Evolutionary conservation across 2,797 vertebrate species (phyloP).

Genomic region (Tauraco hartlaubi): DNA sequence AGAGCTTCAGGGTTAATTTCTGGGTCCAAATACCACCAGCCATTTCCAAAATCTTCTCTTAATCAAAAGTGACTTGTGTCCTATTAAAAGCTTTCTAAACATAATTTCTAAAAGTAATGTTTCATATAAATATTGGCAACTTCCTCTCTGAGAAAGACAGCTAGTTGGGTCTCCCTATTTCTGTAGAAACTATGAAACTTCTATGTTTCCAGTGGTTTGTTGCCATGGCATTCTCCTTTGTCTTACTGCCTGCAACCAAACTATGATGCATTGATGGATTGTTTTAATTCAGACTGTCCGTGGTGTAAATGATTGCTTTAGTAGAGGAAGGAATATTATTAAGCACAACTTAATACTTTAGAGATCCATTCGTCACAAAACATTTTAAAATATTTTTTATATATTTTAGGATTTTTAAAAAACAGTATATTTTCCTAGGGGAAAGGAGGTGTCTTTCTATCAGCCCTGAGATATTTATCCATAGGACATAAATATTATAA

Average conservation of each 20-base stretch:
- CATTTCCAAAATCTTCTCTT: not conserved
- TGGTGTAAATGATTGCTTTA: slow-evolving; percentile 44
- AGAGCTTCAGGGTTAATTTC: not conserved
- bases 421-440: not conserved
- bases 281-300: slow-evolving; percentile 61
- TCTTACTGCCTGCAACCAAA: slow-evolving; percentile 30
- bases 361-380: not conserved
- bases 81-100: slow-evolving; percentile 21
- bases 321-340: slow-evolving; percentile 5
- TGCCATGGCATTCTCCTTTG: slow-evolving; percentile 8
- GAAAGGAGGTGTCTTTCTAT: slow-evolving; percentile 11
- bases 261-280: slow-evolving; percentile 42
- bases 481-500: not conserved
- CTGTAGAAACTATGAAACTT: not conserved
- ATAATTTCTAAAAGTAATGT: not conserved
- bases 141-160: slow-evolving; percentile 8
- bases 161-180: not conserved
- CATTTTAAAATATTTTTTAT: not conserved
- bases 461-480: not conserved
- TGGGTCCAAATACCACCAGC: not conserved
- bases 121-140: not conserved
- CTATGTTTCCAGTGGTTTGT: not conserved
- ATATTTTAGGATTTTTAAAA: not conserved
- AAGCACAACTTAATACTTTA: slow-evolving; percentile 22
- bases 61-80: slow-evolving; percentile 4